phyloP scores from a whole-genome alignment of 2,113 vertebrate species.

The Heterotis niloticus region DNA sequence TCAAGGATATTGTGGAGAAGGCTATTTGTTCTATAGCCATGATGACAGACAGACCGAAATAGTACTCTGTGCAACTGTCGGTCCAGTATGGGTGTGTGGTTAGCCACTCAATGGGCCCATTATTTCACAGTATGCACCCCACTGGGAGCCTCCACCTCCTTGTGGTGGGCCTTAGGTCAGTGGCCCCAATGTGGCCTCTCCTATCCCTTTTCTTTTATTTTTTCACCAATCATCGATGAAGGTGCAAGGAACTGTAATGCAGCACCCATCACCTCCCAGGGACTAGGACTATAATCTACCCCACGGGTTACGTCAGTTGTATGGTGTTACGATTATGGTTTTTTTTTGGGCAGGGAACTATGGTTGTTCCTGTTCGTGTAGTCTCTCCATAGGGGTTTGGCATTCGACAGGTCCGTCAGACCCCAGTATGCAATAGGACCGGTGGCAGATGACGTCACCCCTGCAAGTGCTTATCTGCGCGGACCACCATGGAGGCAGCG shows the following conservation, averaged over 20 bases:
- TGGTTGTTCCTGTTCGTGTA: no score
- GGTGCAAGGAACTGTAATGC: constrained; percentile 60
- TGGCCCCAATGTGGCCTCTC: constrained; percentile 57
- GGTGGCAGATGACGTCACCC: no score
- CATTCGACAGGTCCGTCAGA: no score
- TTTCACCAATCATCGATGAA: constrained; percentile 53
- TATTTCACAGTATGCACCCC: constrained; percentile 55
- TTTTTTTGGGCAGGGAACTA: no score
- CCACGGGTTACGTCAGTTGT: background rate
- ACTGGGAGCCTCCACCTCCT: constrained; percentile 29
- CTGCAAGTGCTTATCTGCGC: no score
- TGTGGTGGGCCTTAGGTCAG: constrained; percentile 47
- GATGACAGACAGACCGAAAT: constrained; percentile 2
- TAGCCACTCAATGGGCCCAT: constrained; percentile 64
- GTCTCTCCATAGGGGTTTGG: no score
- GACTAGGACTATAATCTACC: constrained; percentile 50
- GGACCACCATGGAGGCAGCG: no score
- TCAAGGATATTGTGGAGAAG: constrained; percentile 14
- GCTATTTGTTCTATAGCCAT: constrained; percentile 23
- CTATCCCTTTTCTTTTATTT: constrained; percentile 38
- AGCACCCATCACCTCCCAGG: constrained; percentile 52
- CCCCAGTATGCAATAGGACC: no score
- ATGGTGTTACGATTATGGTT: no score
- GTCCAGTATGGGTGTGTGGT: constrained; percentile 45
- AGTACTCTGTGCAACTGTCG: constrained; percentile 41